Conservation (phyloP, 2,888 invertebrate species). For the Calephelis perditalis region DNA sequence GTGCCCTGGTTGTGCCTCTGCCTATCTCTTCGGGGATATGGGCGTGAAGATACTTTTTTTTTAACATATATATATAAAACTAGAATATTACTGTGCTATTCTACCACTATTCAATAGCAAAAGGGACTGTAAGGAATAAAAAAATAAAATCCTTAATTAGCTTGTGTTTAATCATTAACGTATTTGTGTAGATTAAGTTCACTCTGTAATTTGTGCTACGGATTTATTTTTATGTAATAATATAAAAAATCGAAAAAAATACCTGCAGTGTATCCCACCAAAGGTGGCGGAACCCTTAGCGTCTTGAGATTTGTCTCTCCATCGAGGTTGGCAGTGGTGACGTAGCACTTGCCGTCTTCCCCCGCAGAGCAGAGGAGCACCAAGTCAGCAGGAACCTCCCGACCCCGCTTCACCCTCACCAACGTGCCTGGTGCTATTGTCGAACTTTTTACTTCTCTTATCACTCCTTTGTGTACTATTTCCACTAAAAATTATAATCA, state of each 20-base stretch:
- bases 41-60: too few species aligned
- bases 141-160: too few species aligned
- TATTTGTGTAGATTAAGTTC: too few species aligned
- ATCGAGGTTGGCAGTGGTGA: slow-evolving; percentile 92
- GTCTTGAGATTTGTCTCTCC: slow-evolving; percentile 90
- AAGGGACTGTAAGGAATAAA: too few species aligned
- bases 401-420: slow-evolving; percentile 83
- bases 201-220: too few species aligned
- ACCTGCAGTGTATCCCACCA: slow-evolving; percentile 65
- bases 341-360: slow-evolving; percentile 82
- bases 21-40: too few species aligned
- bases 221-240: too few species aligned
- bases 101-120: too few species aligned
- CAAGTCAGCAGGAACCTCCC: slow-evolving; percentile 90
- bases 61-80: too few species aligned
- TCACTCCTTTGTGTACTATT: slow-evolving; percentile 73
- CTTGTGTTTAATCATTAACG: too few species aligned
- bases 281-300: slow-evolving; percentile 60
- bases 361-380: slow-evolving; percentile 85
- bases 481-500: slow-evolving; percentile 58
- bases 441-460: slow-evolving; percentile 73
- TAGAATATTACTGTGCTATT: too few species aligned
- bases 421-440: slow-evolving; percentile 87
- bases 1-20: too few species aligned
- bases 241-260: slow-evolving; percentile 17